A percentile compares a stretch with the other conserved stretches of the same genome.
Conservation (phyloP, 1,140 invertebrate genomes). For the Apis laboriosa region DNA sequence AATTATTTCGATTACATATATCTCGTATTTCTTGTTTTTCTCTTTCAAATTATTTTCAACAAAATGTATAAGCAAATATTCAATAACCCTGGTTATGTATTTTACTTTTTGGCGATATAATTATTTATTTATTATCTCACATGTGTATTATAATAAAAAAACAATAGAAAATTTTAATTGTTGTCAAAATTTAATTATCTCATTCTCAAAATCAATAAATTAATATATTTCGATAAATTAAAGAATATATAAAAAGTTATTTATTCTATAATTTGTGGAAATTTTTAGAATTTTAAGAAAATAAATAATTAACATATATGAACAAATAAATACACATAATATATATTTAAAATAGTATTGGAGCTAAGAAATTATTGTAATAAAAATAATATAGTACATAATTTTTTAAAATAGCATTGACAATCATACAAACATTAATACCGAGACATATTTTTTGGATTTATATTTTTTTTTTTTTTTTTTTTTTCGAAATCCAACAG, state of each 20-base stretch:
- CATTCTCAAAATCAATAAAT: background rate
- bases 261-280: background rate
- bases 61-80: background rate
- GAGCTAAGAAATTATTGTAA: background rate
- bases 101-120: background rate
- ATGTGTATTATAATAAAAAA: too few species aligned
- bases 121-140: background rate
- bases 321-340: background rate
- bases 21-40: background rate
- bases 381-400: background rate
- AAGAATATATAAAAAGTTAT: background rate
- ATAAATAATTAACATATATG: background rate
- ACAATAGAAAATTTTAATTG: background rate
- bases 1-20: conserved; percentile 7
- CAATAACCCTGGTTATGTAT: too few species aligned
- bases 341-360: background rate
- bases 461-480: background rate
- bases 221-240: background rate
- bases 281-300: background rate
- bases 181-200: background rate
- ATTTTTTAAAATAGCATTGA: background rate
- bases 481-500: conserved; percentile 14
- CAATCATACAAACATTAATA: conserved; percentile 17
- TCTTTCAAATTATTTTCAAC: background rate
- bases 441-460: conserved; percentile 12